These are phyloP conservation scores for Mormyrus hasselquistii DNA, from an alignment of 2,797 vertebrate species.

Conservation along the genomic window DNA sequence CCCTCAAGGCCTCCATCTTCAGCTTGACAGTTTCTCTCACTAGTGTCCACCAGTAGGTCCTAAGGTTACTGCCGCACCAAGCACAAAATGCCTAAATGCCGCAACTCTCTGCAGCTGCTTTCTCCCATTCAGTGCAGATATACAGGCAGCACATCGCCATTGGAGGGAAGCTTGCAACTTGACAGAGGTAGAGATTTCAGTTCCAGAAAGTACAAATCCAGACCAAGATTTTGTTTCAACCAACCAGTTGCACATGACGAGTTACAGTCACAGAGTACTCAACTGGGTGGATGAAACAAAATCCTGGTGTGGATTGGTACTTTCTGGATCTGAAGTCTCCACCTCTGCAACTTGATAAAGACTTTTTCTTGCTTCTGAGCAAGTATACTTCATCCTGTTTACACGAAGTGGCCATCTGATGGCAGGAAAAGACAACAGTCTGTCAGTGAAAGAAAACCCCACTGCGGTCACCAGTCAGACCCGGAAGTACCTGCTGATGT, in stretches of 20 bases:
- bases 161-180: not conserved
- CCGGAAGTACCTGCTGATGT: not conserved
- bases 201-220: no score
- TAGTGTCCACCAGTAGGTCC: not conserved
- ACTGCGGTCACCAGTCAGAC: not conserved
- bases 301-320: no score
- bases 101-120: not conserved
- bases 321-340: no score
- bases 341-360: not conserved
- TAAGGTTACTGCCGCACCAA: not conserved
- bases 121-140: not conserved
- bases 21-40: not conserved
- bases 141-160: not conserved
- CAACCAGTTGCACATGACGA: no score
- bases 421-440: not conserved
- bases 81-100: no score
- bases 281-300: no score
- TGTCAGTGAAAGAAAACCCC: not conserved
- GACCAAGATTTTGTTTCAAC: no score
- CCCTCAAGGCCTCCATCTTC: not conserved
- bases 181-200: no score
- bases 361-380: not conserved
- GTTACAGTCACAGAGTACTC: no score
- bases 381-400: not conserved
- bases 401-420: not conserved